These are phyloP conservation scores for Melolontha melolontha DNA, from an alignment of 2,888 invertebrate species.

Conservation along the genomic window DNA sequence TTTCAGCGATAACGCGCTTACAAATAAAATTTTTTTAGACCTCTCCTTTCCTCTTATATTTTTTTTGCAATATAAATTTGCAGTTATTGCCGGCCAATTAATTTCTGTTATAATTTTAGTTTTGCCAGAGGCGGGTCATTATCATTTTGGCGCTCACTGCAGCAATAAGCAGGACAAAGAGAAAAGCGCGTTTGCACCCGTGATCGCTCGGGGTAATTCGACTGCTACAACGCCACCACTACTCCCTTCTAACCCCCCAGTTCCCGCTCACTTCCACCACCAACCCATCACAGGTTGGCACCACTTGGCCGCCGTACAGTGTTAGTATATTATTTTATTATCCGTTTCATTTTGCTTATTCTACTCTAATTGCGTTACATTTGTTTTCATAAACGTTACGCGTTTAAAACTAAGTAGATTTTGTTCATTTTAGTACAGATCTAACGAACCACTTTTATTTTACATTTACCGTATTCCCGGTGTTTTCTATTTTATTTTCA, in stretches of 20 bases:
- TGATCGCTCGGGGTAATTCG: constrained; percentile 64
- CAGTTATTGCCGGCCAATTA: constrained; percentile 36
- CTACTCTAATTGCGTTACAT: constrained; percentile 59
- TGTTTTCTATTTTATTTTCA: constrained; percentile 42
- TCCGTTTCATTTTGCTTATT: constrained; percentile 54
- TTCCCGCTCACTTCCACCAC: constrained; percentile 67
- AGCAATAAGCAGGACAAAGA: constrained; percentile 61
- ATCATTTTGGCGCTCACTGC: constrained; percentile 61
- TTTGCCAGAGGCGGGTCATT: constrained; percentile 59
- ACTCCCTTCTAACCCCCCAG: constrained; percentile 68
- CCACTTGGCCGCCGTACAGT: constrained; percentile 74
- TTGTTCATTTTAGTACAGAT: constrained; percentile 56
- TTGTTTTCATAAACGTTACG: constrained; percentile 60
- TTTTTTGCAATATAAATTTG: constrained; percentile 33
- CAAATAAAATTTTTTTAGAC: too few species aligned
- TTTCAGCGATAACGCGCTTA: background rate
- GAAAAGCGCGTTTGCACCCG: constrained; percentile 71
- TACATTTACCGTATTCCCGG: constrained; percentile 44
- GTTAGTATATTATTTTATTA: constrained; percentile 71
- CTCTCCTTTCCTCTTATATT: background rate
- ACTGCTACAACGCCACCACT: constrained; percentile 65
- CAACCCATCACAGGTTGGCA: constrained; percentile 70
- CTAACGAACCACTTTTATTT: constrained; percentile 54
- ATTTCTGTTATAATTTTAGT: constrained; percentile 47
- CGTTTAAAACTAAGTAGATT: constrained; percentile 61